Base-by-base conservation (phyloP, 2,888 invertebrate genomes). In the Syritta pipiens region DNA sequence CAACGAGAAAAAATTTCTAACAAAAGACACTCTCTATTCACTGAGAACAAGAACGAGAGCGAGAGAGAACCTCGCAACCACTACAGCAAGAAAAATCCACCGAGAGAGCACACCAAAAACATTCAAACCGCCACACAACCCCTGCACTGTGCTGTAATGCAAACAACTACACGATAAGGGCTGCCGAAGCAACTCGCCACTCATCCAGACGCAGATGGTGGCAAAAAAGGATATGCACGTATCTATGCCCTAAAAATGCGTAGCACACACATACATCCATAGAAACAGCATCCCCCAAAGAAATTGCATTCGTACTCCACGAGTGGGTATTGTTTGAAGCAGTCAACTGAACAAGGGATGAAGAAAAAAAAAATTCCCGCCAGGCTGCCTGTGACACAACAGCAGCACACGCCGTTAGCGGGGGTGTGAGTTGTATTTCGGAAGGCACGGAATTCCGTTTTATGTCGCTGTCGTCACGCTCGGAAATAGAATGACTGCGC, bases 361-460 rank as follows among this genome's bases (percentile, higher is more conserved):
- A 40, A 75, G 17, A n/a, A n/a, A n/a, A n/a, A n/a, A n/a, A 28
- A 37, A 30, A 28, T 7, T 28, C 19, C 32, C 22, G 20, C 12
- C 24, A 53, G 14, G 17, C 10, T 30, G 26, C 37, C 9, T 49
- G 10, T 24, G 32, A 22, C 9, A 17, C 14, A 7, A 3, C 28
- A n/a, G n/a, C 4, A 28, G 6, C 17, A 17, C 37, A 14, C 37
- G 37, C n/a, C n/a, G n/a, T n/a, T n/a, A n/a, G n/a, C n/a, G 37
- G 7, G 37, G 37, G 14, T 37, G 37, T 10, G 10, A 14, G 2
- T 46, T 49, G 17, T 65, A 28, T 72, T 72, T 72, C 79, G 55
- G 55, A 72, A 79, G 60, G 60, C 22, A 65, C 79, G 65, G 72
- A 72, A 79, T 79, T 79, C 79, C 79, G 79, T 49, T 72, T 60